Evolutionary conservation across 2,797 vertebrate species (phyloP).

Genomic region (Lates japonicus): DNA sequence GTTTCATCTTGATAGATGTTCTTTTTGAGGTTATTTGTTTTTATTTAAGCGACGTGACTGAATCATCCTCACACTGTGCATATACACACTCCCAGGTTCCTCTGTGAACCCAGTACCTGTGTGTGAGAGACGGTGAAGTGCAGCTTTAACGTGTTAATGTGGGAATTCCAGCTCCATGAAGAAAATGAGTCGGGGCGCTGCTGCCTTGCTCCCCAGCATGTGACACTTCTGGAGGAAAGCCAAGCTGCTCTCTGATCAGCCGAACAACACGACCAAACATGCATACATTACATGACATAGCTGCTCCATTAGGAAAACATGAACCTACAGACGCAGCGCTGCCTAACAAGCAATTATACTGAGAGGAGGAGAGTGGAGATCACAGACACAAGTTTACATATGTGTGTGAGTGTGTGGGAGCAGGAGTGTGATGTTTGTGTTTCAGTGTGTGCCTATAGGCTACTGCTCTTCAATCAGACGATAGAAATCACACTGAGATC

Average conservation of each 20-base stretch:
- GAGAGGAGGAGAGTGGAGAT: conserved; percentile 2
- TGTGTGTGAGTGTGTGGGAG: neutral
- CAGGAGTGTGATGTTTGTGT: neutral
- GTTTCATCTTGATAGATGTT: too few species aligned
- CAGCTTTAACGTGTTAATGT: conserved; percentile 72
- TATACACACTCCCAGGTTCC: too few species aligned
- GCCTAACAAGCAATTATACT: conserved; percentile 29
- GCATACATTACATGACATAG: conserved; percentile 31
- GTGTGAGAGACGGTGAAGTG: neutral
- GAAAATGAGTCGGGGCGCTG: conserved; percentile 49
- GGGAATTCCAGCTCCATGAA: conserved; percentile 61
- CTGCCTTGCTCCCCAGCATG: conserved; percentile 50
- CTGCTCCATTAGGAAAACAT: conserved; percentile 21
- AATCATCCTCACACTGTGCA: too few species aligned
- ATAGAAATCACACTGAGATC: too few species aligned
- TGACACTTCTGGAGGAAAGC: conserved; percentile 62
- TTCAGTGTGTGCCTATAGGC: neutral
- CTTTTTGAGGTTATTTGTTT: too few species aligned
- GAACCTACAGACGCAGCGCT: conserved; percentile 10
- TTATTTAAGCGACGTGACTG: too few species aligned
- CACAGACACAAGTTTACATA: neutral
- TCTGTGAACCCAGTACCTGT: too few species aligned
- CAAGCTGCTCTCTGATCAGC: conserved; percentile 59
- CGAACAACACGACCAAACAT: conserved; percentile 37
- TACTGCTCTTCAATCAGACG: too few species aligned